Evolutionary conservation across 1,140 invertebrate species (phyloP).

Genomic region (Zaprionus gabonicus): DNA sequence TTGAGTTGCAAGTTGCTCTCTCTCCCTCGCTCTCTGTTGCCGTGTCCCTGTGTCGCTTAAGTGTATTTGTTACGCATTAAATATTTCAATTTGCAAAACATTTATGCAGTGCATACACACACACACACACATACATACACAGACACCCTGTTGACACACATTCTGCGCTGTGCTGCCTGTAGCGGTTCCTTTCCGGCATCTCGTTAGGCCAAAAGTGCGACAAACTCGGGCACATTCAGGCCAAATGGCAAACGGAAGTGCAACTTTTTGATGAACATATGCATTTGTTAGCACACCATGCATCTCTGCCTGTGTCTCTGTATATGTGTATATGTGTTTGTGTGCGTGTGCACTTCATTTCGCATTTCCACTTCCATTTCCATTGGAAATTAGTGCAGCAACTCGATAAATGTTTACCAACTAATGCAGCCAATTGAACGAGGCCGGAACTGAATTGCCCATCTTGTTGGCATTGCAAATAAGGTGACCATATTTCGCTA

Average conservation of each 20-base stretch:
- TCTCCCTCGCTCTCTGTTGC: conserved; percentile 6
- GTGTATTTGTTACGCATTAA: conserved; percentile 67
- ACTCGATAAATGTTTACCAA: conserved; percentile 14
- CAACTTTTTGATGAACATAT: conserved; percentile 48
- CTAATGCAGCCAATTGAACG: conserved; percentile 15
- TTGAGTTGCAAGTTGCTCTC: conserved; percentile 65
- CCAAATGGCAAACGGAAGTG: conserved; percentile 53
- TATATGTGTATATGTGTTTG: background rate
- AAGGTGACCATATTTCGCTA: background rate
- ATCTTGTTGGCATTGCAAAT: background rate
- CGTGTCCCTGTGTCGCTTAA: conserved; percentile 25
- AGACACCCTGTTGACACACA: conserved; percentile 5
- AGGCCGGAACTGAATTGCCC: background rate
- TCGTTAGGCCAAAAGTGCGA: conserved; percentile 43
- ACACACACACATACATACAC: conserved; percentile 16
- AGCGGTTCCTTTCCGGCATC: conserved; percentile 23
- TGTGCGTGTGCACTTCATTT: conserved; percentile 14
- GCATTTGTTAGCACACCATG: conserved; percentile 31
- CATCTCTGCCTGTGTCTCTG: background rate
- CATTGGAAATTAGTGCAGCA: conserved; percentile 22
- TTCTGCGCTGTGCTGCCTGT: background rate
- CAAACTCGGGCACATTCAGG: conserved; percentile 38
- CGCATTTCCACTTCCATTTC: conserved; percentile 28
- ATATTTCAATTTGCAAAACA: conserved; percentile 76
- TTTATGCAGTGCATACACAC: conserved; percentile 64